These are phyloP conservation scores for Taphrorychus bicolor DNA, from an alignment of 2,888 invertebrate genomes.

Conservation along the genomic window DNA sequence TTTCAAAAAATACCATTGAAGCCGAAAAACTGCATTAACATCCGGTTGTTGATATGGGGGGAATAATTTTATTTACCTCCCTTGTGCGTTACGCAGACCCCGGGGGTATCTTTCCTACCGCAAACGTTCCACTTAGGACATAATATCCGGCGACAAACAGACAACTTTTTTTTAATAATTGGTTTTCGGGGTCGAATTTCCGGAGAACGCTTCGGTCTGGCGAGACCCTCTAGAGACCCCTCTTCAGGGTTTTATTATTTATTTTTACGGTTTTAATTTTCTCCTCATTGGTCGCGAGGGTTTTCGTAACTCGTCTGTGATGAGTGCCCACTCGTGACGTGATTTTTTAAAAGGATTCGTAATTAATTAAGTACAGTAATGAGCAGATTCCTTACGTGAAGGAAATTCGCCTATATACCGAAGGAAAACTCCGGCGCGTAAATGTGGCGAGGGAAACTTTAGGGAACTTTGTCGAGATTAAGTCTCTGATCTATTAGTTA, in stretches of 20 bases:
- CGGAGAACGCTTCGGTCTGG: slow-evolving; percentile 18
- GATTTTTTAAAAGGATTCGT: too few relatives aligned
- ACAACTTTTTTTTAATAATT: slow-evolving; percentile 57
- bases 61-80: slow-evolving; percentile 37
- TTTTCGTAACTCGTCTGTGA: background rate
- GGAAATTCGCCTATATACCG: background rate
- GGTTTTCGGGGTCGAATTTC: slow-evolving; percentile 53
- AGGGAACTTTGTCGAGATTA: slow-evolving; percentile 13
- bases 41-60: too few relatives aligned
- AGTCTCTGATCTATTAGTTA: slow-evolving; percentile 7
- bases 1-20: too few relatives aligned
- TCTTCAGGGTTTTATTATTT: background rate
- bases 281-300: background rate
- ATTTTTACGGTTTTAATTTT: background rate
- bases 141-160: slow-evolving; percentile 60
- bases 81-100: slow-evolving; percentile 29
- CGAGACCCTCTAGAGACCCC: background rate
- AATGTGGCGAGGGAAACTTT: slow-evolving; percentile 5
- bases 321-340: background rate
- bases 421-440: background rate
- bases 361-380: too few relatives aligned
- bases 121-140: slow-evolving; percentile 52
- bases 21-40: too few relatives aligned
- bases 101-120: slow-evolving; percentile 36
- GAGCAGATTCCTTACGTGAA: background rate